These are phyloP conservation scores for Tautogolabrus adspersus DNA, from an alignment of 2,113 vertebrate species.

Conservation along the genomic window DNA sequence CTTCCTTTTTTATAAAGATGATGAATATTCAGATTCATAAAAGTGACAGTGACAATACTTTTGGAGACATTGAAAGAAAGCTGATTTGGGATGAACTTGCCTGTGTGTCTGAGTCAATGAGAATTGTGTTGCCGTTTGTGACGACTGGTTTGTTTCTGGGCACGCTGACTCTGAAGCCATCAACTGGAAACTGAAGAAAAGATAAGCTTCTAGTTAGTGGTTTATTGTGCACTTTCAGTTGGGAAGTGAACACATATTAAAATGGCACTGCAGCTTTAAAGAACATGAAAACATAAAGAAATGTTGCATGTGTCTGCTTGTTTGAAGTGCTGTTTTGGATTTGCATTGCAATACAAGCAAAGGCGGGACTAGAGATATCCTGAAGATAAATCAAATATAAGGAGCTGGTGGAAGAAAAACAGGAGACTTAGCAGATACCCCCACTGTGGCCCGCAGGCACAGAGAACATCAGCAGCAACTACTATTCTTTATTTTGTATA, in stretches of 20 bases:
- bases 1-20: neutral
- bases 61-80: neutral
- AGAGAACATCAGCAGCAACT: too few species aligned
- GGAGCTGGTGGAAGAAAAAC: too few species aligned
- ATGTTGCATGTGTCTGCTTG: neutral
- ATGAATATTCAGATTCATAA: too few species aligned
- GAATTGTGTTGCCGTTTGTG: conserved; percentile 47
- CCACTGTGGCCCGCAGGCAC: too few species aligned
- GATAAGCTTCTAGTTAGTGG: neutral
- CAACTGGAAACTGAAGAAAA: conserved; percentile 69
- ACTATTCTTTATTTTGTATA: too few species aligned
- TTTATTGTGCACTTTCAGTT: neutral
- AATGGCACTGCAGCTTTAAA: too few species aligned
- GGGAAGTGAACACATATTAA: neutral
- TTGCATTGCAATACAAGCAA: neutral
- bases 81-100: conserved; percentile 72
- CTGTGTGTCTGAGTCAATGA: conserved; percentile 36
- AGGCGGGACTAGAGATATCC: neutral
- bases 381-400: neutral
- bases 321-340: neutral
- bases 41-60: neutral
- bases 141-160: conserved; percentile 42
- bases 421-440: too few species aligned
- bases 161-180: conserved; percentile 60
- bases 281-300: too few species aligned